phyloP scores from a whole-genome alignment of 2,797 vertebrate species.

The Lindbergichthys nudifrons region DNA sequence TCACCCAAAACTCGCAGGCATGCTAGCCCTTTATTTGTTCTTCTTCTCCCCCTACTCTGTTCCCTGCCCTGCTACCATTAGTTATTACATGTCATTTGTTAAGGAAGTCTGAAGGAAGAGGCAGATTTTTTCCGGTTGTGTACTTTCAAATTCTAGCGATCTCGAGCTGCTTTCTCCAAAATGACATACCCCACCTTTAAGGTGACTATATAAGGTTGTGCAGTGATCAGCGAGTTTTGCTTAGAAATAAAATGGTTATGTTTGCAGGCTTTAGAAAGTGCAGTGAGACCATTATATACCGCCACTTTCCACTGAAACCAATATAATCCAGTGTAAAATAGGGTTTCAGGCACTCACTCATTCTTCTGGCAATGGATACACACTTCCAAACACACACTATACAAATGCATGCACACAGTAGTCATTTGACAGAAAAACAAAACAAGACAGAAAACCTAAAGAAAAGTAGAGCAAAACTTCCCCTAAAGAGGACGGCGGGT shows the following conservation, averaged over 20 bases:
- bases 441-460: slow-evolving; percentile 35
- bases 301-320: slow-evolving; percentile 16
- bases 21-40: too few relatives aligned
- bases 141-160: too few relatives aligned
- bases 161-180: too few relatives aligned
- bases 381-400: slow-evolving; percentile 14
- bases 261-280: not conserved
- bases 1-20: slow-evolving; percentile 19
- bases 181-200: too few relatives aligned
- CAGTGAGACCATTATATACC: slow-evolving; percentile 1
- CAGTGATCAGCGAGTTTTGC: not conserved
- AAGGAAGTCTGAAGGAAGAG: too few relatives aligned
- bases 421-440: slow-evolving; percentile 49
- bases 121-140: too few relatives aligned
- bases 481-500: slow-evolving; percentile 42
- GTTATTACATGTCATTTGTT: too few relatives aligned
- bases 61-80: not conserved
- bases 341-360: slow-evolving; percentile 13
- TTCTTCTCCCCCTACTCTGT: not conserved
- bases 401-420: not conserved
- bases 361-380: slow-evolving; percentile 1
- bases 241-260: slow-evolving; percentile 6
- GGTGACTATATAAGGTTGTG: slow-evolving; percentile 1
- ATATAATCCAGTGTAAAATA: slow-evolving; percentile 20
- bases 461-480: slow-evolving; percentile 51